Conservation (phyloP, 2,888 invertebrate species). For the Xestia sexstrigata region DNA sequence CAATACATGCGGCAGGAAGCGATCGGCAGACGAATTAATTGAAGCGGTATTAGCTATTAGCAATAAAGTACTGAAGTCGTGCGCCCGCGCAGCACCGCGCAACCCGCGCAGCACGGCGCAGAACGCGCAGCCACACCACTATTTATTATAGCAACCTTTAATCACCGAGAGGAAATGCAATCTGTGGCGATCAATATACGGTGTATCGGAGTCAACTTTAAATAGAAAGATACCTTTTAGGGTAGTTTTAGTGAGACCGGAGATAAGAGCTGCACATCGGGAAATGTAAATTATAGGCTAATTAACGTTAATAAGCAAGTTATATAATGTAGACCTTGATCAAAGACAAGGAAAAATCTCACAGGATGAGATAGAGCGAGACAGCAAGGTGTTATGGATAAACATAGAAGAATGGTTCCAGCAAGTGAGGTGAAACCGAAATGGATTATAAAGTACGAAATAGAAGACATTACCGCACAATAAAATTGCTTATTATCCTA, state of each 20-base stretch:
- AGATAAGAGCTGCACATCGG: constrained; percentile 23
- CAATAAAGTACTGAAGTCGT: constrained; percentile 65
- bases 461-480: background rate
- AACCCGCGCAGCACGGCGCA: constrained; percentile 39
- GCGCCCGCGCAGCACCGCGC: constrained; percentile 54
- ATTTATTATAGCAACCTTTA: constrained; percentile 59
- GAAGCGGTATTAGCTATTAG: constrained; percentile 63
- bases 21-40: constrained; percentile 60
- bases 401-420: background rate
- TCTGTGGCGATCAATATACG: constrained; percentile 46
- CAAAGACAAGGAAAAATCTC: background rate
- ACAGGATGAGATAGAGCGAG: background rate
- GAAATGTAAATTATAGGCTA: constrained; percentile 15
- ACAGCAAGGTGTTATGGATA: background rate
- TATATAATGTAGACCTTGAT: background rate
- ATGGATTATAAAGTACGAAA: background rate
- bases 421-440: background rate
- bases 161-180: constrained; percentile 61
- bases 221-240: constrained; percentile 25
- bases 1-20: constrained; percentile 42
- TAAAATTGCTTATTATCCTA: background rate
- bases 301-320: background rate
- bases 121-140: constrained; percentile 44
- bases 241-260: constrained; percentile 21
- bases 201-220: constrained; percentile 6